Base-by-base conservation (phyloP, 2,113 vertebrate genomes). In the Colossoma macropomum region DNA sequence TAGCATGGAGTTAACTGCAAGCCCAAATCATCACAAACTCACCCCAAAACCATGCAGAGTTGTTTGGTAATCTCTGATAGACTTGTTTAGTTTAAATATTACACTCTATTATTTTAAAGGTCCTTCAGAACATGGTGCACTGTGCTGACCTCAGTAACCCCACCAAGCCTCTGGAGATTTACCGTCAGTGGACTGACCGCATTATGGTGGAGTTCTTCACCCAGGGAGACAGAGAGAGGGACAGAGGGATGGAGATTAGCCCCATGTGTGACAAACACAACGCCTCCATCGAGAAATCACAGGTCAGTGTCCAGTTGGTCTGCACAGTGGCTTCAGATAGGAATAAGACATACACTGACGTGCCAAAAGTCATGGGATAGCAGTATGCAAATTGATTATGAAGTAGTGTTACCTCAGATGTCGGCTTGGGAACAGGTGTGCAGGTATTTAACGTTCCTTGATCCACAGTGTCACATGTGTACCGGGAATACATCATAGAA, bases 251-350 rank as follows among this genome's bases (percentile, higher is more conserved):
- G 95, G 97, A 98, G 90, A 94, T 98, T 91, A 98, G 97, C 88
- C 96, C 97, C 81, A 98, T 98, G 97, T 98, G 97, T 0, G 96
- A 98, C 91, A 97, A 97, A 77, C 96, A 95, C 88, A 97, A 95
- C 0, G 97, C 97, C 72, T 98, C 97, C 0, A 94, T 97, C 72
- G 97, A 98, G 90, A 98, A 98, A 85, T 95, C 96, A 84, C 97
- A 98, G 96, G 97, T 97, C 83, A 69, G 63, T 27, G 11, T 30
- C 60, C 17, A 56, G 59, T 19, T 25, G 27, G 75, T 77, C 5
- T 21, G 4, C 54, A 27, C 3, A 77, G 27, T n/a, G 23, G 41
- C 21, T 52, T 52, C 17, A 52, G 48, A 50, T 15, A 50, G 10
- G 41, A 10, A 45, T 45, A 45, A 45, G 41, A n/a, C n/a, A n/a